Conservation (phyloP, 2,797 vertebrate species). For the Catharus ustulatus region DNA sequence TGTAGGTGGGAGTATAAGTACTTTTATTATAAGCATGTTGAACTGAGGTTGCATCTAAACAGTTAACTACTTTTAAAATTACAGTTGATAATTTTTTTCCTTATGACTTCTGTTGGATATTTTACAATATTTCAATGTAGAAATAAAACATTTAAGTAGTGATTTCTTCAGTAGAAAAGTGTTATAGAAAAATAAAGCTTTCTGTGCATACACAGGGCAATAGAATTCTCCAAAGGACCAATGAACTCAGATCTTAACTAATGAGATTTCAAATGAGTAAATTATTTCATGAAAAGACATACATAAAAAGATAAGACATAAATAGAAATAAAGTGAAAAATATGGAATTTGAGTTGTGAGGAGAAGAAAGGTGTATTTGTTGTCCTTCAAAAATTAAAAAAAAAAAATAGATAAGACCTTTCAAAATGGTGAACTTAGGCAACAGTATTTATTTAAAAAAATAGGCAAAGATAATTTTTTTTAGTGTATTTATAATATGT, state of each 20-base stretch:
- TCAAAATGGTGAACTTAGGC: not conserved
- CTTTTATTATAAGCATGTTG: not conserved
- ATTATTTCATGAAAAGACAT: not conserved
- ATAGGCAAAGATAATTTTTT: not conserved
- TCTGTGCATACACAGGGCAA: not conserved
- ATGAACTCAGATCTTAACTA: not conserved
- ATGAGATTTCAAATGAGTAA: not conserved
- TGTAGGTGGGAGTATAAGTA: not conserved
- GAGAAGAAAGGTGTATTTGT: not conserved
- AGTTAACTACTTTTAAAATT: not conserved
- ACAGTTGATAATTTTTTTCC: not conserved
- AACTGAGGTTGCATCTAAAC: not conserved
- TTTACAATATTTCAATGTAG: not conserved
- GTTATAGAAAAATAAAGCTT: not conserved
- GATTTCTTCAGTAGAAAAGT: not conserved
- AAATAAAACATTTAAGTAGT: not conserved
- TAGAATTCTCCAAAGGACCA: not conserved
- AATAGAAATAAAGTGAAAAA: not conserved
- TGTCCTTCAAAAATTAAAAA: not conserved
- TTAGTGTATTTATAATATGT: not conserved
- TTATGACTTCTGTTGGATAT: not conserved
- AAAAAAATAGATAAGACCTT: not conserved
- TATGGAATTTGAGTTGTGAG: not conserved
- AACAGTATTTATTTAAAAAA: not conserved
- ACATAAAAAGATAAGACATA: not conserved